Base-by-base conservation (phyloP, 2,113 vertebrate species). In the Petroica traversi region DNA sequence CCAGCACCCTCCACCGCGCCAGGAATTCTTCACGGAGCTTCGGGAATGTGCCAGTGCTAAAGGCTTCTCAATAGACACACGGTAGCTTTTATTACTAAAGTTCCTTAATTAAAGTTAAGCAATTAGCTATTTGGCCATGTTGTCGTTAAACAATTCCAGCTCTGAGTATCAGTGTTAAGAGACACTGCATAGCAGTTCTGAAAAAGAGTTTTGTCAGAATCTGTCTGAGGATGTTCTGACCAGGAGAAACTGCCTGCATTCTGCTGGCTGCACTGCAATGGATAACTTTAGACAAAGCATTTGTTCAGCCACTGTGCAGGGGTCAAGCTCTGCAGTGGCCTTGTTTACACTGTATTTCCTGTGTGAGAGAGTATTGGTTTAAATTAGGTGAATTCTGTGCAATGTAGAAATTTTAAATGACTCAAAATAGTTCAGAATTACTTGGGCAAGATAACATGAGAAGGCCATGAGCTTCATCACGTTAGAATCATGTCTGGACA, bases 11-110 rank as follows among this genome's bases (percentile, higher is more conserved):
- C 98, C 98, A 0, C 99, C 99, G 0, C 98, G 98, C 16, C 98
- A 99, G 96, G 99, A 99, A 49, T 98, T 99, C 90, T 99, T 99
- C 86, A 63, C 95, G 2, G 98, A 98, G 81, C 98, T 99, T 78
- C 97, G 97, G 46, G 98, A 99, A 31, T 98, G 98, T n/a, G 99
- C 99, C 26, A 89, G 88, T 16, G 98, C 99, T 45, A 97, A 96
- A 49, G 99, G 99, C 14, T 99, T 99, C 97, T 40, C 79, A 31
- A 98, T 99, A 33, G 98, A 99, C 67, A 99, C 99, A 51, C 91
- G 99, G 99, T 99, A 98, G 72, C 46, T 25, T 74, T 87, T 46
- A 5, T 28, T 58, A 7, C 19, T 87, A 29, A 36, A 66, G 52
- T 4, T 6, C 46, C 91, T 46, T 57, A 25, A 31, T 71, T 73